phyloP scores from a whole-genome alignment of 2,888 invertebrate species.

The Scaptomyza parva region DNA sequence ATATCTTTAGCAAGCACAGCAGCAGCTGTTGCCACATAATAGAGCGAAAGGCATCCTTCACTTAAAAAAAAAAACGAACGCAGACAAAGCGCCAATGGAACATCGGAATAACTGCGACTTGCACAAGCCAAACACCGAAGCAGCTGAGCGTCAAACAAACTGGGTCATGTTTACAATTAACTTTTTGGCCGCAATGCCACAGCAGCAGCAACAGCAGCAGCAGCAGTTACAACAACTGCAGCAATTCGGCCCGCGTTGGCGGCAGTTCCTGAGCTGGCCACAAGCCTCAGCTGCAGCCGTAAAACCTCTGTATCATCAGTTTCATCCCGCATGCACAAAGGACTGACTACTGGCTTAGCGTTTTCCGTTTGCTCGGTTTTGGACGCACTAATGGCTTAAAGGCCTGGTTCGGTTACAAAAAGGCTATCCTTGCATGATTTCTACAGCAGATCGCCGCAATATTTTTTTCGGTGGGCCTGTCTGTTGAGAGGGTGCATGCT shows the following conservation, averaged over 20 bases:
- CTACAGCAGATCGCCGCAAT: slow-evolving; percentile 46
- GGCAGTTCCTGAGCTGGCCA: slow-evolving; percentile 40
- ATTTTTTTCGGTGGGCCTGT: slow-evolving; percentile 6
- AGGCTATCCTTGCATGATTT: slow-evolving; percentile 48
- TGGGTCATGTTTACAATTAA: slow-evolving; percentile 80
- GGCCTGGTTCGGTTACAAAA: slow-evolving; percentile 11
- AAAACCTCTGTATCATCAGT: slow-evolving; percentile 41
- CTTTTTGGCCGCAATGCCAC: slow-evolving; percentile 52
- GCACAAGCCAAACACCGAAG: slow-evolving; percentile 2
- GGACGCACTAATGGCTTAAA: slow-evolving; percentile 50
- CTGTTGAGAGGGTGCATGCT: slow-evolving; percentile 18
- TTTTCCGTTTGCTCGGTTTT: slow-evolving; percentile 40
- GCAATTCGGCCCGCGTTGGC: slow-evolving; percentile 32
- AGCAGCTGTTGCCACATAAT: slow-evolving; percentile 67
- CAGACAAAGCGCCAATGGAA: slow-evolving; percentile 44
- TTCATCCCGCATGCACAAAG: slow-evolving; percentile 74
- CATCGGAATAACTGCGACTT: slow-evolving; percentile 5
- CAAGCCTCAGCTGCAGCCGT: slow-evolving; percentile 27
- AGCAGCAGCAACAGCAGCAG: slow-evolving; percentile 17
- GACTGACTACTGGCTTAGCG: slow-evolving; percentile 49
- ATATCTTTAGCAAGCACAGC: slow-evolving; percentile 51
- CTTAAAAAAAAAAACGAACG: slow-evolving; percentile 20
- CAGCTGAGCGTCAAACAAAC: slow-evolving; percentile 40
- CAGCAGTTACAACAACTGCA: not conserved
- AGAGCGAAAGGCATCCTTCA: slow-evolving; percentile 66